Evolutionary conservation across 2,113 vertebrate species (phyloP).

Genomic region (Merops nubicus): DNA sequence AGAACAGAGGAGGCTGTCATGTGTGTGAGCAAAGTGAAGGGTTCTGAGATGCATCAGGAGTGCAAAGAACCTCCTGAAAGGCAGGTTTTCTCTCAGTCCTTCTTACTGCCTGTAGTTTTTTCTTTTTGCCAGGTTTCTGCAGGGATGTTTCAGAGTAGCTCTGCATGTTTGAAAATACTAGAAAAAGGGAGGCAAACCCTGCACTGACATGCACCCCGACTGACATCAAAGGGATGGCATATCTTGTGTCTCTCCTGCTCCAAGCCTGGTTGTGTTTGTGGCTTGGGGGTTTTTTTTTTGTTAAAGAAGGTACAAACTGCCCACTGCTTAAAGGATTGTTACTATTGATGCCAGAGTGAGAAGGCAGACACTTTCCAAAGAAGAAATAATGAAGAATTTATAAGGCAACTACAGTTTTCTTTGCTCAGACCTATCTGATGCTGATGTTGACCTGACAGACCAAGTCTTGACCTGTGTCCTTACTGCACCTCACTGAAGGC

Average conservation of each 20-base stretch:
- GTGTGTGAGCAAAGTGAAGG: not conserved
- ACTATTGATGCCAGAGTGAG: not conserved
- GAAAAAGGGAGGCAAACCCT: not conserved
- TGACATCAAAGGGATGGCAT: not conserved
- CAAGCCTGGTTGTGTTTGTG: not conserved
- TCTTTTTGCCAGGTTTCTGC: not conserved
- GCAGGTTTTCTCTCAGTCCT: not conserved
- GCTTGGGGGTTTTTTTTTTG: not conserved
- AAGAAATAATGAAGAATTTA: not conserved
- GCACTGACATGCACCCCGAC: not conserved
- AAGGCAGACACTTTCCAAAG: not conserved
- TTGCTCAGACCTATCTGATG: not conserved
- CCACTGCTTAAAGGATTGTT: not conserved
- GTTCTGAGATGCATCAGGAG: not conserved
- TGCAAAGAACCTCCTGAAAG: not conserved
- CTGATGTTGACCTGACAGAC: not conserved
- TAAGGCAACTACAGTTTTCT: not conserved
- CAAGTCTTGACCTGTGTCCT: not conserved
- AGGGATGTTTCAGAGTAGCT: not conserved
- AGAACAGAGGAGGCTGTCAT: not conserved
- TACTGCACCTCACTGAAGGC: not conserved
- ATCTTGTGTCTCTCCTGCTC: not conserved
- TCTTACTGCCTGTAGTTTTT: not conserved
- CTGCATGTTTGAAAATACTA: not conserved
- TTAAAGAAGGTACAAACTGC: not conserved